Evolutionary conservation across 2,113 vertebrate genomes (phyloP).

Genomic region (Eubucco bourcierii): DNA sequence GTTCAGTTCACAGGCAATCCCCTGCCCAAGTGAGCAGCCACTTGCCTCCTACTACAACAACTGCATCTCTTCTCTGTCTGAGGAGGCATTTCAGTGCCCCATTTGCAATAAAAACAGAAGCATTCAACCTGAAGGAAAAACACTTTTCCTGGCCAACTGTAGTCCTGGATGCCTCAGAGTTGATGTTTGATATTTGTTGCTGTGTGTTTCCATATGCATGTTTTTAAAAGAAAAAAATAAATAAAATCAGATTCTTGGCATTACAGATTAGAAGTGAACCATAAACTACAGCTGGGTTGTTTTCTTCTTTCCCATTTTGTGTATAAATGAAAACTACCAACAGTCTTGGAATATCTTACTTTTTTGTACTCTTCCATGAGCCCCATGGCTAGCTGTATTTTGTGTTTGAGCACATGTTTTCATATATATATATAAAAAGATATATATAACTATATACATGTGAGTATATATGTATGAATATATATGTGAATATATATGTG

Average conservation of each 20-base stretch:
- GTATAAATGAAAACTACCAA: background rate
- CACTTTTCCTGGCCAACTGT: background rate
- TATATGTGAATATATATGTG: no score
- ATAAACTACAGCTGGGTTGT: background rate
- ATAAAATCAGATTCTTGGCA: background rate
- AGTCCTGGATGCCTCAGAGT: background rate
- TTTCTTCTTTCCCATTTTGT: background rate
- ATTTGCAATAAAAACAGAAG: background rate
- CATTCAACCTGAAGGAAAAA: background rate
- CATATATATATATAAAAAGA: background rate
- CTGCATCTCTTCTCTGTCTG: background rate
- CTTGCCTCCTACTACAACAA: background rate
- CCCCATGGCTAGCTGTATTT: background rate
- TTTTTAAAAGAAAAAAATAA: background rate
- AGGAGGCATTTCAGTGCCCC: background rate
- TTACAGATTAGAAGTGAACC: background rate
- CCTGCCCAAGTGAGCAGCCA: background rate
- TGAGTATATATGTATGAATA: no score
- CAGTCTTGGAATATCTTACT: background rate
- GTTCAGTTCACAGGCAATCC: background rate
- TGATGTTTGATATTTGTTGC: background rate
- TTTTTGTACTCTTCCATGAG: background rate
- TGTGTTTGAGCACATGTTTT: background rate
- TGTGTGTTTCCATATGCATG: background rate
- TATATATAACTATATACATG: no score